Base-by-base conservation (phyloP, 1,140 invertebrate genomes). In the Eciton burchellii region DNA sequence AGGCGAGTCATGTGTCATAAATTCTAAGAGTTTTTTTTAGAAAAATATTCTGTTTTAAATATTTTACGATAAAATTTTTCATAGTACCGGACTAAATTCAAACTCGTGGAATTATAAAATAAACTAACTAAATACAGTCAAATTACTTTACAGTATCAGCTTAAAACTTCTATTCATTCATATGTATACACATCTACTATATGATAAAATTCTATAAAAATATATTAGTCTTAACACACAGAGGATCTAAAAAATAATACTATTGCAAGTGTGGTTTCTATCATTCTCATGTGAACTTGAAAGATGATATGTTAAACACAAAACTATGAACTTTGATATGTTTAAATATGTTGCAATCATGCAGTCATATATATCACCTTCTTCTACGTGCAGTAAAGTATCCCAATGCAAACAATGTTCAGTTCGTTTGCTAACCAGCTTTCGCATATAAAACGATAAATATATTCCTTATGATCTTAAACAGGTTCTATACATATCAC, bases 401-500 rank as follows among this genome's bases (percentile, higher is more conserved):
- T 79, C 47, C 14, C 52, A 29, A 79, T 68, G 63, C 41, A 29
- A 54, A 68, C 35, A 43, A 79, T 41, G 73, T 59, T 60, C 49
- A 16, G 73, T 6, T 0, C n/a, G n/a, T n/a, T n/a, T 70, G 56
- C 11, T 72, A 56, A 68, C 62, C 70, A 63, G 72, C 26, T 60
- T 26, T 65, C 52, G 19, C 66, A 68, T 12, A 77, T 47, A 45
- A 41, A 76, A 57, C 5, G 41, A 81, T 59, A 57, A 83, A 83
- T 82, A 83, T 82, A 85, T 79, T 70, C n/a, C 12, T 21, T 8
- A 21, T 43, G 9, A 72, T 83, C 63, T 71, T 83, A 72, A 77
- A 73, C 43, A 52, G 11, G 45, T 60, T 79, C 66, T 87, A 87
- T 79, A 86, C 29, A 85, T 87, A 87, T 87, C 84, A 86, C 85